phyloP scores from a whole-genome alignment of 2,113 vertebrate genomes.

The Callospermophilus lateralis region DNA sequence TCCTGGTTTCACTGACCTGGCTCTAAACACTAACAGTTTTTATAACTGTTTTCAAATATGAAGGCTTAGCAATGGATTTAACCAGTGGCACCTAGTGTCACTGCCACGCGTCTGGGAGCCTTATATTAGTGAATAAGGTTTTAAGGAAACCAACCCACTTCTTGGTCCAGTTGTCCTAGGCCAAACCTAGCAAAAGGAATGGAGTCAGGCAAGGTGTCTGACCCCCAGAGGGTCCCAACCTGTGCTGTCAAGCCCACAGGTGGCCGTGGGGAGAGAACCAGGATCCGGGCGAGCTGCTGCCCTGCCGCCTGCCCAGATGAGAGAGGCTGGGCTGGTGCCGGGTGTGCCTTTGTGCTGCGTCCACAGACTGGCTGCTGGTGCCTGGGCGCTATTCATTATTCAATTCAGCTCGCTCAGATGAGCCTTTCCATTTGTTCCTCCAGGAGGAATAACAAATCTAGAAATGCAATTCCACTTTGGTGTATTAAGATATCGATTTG shows the following conservation, averaged over 20 bases:
- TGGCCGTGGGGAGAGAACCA: slow-evolving; percentile 63
- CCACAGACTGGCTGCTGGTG: slow-evolving; percentile 80
- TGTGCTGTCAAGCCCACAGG: slow-evolving; percentile 59
- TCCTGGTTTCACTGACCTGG: neutral
- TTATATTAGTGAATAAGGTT: neutral
- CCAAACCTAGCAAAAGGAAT: neutral
- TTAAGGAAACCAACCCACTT: neutral
- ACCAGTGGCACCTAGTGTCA: neutral
- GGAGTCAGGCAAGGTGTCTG: neutral
- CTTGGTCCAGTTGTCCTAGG: neutral
- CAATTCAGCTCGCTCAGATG: slow-evolving; percentile 81
- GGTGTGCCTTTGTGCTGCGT: slow-evolving; percentile 82
- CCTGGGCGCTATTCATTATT: slow-evolving; percentile 86
- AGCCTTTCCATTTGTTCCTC: slow-evolving; percentile 85
- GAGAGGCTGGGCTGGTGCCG: slow-evolving; percentile 74
- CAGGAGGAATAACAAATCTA: slow-evolving; percentile 87
- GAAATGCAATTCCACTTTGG: slow-evolving; percentile 90
- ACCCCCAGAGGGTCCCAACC: neutral
- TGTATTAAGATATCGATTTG: slow-evolving; percentile 90
- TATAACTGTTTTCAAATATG: neutral
- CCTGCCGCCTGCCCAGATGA: slow-evolving; percentile 73
- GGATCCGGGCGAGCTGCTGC: slow-evolving; percentile 70
- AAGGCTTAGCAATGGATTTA: neutral
- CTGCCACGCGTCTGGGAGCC: neutral
- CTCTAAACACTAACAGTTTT: neutral